These are phyloP conservation scores for Lydus trimaculatus DNA, from an alignment of 2,888 invertebrate genomes.

Conservation along the genomic window DNA sequence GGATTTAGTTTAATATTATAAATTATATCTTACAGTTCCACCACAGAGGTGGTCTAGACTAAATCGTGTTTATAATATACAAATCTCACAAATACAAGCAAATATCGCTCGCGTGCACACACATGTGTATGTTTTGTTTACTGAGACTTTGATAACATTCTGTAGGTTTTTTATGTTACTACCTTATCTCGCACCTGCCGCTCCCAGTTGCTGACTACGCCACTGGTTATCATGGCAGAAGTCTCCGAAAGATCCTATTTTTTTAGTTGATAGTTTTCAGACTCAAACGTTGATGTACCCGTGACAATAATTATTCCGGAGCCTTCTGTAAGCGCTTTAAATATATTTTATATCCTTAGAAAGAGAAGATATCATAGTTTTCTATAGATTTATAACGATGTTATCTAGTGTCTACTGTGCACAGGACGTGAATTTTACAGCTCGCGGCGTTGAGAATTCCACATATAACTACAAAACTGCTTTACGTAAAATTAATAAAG, in stretches of 20 bases:
- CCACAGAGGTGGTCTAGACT: too few species aligned
- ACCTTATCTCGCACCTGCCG: too few species aligned
- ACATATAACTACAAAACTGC: not conserved
- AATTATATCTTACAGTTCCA: too few species aligned
- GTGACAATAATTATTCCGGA: conserved; percentile 43
- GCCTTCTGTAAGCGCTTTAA: conserved; percentile 52
- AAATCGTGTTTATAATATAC: too few species aligned
- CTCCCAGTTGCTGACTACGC: too few species aligned
- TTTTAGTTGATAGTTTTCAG: conserved; percentile 22
- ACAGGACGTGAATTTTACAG: conserved; percentile 43
- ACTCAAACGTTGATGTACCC: conserved; percentile 22
- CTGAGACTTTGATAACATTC: too few species aligned
- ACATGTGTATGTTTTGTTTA: too few species aligned
- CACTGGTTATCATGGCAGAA: conserved; percentile 44
- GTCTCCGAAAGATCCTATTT: conserved; percentile 37
- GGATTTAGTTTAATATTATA: too few species aligned
- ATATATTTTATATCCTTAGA: conserved; percentile 61
- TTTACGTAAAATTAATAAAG: not conserved
- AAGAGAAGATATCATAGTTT: conserved; percentile 59
- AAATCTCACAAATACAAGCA: too few species aligned
- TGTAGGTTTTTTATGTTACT: too few species aligned
- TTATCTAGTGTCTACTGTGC: conserved; percentile 54
- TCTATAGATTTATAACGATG: conserved; percentile 61
- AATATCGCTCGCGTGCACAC: too few species aligned
- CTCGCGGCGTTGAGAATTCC: conserved; percentile 35